These are phyloP conservation scores for Drosophila silvestris DNA, from an alignment of 2,888 invertebrate species.

Conservation along the genomic window DNA sequence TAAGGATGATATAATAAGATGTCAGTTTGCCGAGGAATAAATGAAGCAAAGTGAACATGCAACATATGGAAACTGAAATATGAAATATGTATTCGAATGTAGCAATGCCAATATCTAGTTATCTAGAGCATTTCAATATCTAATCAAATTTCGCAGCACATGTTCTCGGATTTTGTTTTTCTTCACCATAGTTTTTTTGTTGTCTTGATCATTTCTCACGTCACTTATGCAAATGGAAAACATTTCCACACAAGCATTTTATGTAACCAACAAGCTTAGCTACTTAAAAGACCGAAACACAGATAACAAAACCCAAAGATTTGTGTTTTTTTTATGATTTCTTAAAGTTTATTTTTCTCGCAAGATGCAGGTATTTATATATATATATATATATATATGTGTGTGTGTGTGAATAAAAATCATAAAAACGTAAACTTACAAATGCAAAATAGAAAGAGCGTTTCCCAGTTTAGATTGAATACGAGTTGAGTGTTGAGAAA, in stretches of 20 bases:
- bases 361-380: neutral
- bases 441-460: slow-evolving; percentile 33
- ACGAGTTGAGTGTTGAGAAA: slow-evolving; percentile 25
- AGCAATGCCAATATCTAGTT: neutral
- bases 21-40: neutral
- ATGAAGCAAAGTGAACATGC: neutral
- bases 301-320: slow-evolving; percentile 3
- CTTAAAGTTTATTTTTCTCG: neutral
- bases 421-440: slow-evolving; percentile 25
- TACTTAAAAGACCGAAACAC: slow-evolving; percentile 19
- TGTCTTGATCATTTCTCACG: slow-evolving; percentile 11
- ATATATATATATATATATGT: neutral
- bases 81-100: neutral
- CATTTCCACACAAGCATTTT: slow-evolving; percentile 30
- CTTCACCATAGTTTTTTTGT: neutral
- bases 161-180: neutral
- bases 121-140: neutral
- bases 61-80: neutral
- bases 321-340: slow-evolving; percentile 1
- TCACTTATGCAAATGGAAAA: slow-evolving; percentile 29
- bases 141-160: neutral
- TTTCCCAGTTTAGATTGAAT: slow-evolving; percentile 24
- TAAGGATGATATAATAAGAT: neutral
- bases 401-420: slow-evolving; percentile 3
- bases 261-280: slow-evolving; percentile 21